Evolutionary conservation across 2,888 invertebrate species (phyloP), one percentile per base, ranked within the genome.

Genomic region (Melieria omissa): DNA sequence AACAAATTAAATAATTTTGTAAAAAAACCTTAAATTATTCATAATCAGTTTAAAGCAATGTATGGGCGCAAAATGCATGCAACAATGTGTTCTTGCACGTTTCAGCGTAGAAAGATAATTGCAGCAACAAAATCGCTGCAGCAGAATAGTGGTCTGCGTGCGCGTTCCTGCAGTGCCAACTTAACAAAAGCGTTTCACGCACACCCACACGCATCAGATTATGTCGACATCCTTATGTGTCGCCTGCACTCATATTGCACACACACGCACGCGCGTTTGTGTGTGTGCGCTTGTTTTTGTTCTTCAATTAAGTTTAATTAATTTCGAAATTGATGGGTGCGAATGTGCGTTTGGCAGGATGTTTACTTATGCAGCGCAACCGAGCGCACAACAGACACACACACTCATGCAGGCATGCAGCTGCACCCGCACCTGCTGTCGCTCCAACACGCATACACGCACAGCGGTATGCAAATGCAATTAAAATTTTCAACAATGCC

Each of bases 401-500:
- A 68, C n/a, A 14, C 52, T 4, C 57, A 62, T 55, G 42, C 60
- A 69, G 45, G 10, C 65, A 47, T 16, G 41, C 16, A 12, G 8
- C 49, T 45, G 54, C 47, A 58, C 16, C 4, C 41, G 6, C 41
- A 16, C 42, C 16, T 78, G 76, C 70, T 54, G 72, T 70, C 78
- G 77, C 75, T 78, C 29, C 29, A 44, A n/a, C 63, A 63, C 16
- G 8, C 5, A 16, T 16, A 63, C 46, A 42, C 57, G 52, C 16
- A 41, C 62, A 65, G 14, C 47, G 60, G 63, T 82, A 82, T 82
- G 83, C 79, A 82, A 82, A 82, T 82, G 83, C 81, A 82, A 82
- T 82, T 82, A 82, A 82, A 82, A 82, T 82, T 82, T 82, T 82
- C 79, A 82, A 82, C 81, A 82, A 82, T 80, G 81, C 82, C 79